Evolutionary conservation across 2,113 vertebrate genomes (phyloP).

Genomic region (Coptodon rendalli): DNA sequence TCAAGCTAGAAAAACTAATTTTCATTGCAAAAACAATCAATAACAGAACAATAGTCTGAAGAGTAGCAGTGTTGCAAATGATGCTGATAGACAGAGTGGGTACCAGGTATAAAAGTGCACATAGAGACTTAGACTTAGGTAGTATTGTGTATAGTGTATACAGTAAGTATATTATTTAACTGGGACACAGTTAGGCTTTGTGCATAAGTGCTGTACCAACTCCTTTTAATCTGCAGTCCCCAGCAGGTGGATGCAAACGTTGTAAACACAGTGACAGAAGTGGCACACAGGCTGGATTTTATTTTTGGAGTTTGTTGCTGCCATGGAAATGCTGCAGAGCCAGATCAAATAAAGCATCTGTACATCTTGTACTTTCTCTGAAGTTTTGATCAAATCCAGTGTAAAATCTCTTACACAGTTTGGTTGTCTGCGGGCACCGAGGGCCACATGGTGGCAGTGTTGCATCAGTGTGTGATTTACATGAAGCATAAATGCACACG

Average conservation of each 20-base stretch:
- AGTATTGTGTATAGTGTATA: neutral
- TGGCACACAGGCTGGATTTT: neutral
- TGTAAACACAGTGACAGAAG: neutral
- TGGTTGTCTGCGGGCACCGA: fast-evolving
- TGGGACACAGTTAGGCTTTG: neutral
- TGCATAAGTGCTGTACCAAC: neutral
- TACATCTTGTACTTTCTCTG: neutral
- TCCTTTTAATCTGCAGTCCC: neutral
- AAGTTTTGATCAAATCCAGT: neutral
- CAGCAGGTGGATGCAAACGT: neutral
- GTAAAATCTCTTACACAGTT: neutral
- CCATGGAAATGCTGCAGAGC: neutral
- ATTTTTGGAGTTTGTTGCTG: neutral
- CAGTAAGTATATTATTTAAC: neutral
- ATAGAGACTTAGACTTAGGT: neutral
- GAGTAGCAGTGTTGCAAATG: neutral
- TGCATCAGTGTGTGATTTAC: neutral
- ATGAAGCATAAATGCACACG: neutral
- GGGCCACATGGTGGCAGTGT: constrained; percentile 47
- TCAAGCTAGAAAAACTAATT: neutral
- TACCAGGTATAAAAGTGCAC: neutral
- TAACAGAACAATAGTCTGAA: neutral
- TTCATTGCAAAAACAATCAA: neutral
- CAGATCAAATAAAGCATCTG: neutral
- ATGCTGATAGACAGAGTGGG: neutral